Base-by-base conservation (phyloP, 2,888 invertebrate genomes). In the Emesis furor region DNA sequence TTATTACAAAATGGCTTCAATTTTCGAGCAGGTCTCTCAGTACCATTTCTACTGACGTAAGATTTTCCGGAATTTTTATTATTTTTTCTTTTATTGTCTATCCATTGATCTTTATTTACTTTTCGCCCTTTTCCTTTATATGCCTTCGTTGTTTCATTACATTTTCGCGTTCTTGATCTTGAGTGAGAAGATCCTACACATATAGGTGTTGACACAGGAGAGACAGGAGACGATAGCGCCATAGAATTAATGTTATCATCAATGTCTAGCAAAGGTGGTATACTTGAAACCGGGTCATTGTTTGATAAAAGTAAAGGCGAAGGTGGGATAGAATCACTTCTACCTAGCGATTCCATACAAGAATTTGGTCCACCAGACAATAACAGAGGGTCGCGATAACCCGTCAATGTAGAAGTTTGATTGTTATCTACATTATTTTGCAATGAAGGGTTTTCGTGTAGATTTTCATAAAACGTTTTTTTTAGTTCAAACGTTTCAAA, bases 21-120 rank as follows among this genome's bases (percentile, higher is more conserved):
- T 35, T 35, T 35, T 6, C 6, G 35, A 35, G 35, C 35, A 35
- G 35, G 35, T 35, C 35, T 35, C 35, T 35, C 35, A 51, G 14
- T n/a, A n/a, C 51, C n/a, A 51, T 51, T 51, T 4, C 12, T 51
- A 51, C n/a, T n/a, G 12, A 51, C 51, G 6, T 35, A 35, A 35
- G 35, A 35, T 35, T 35, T 35, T 35, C 35, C 35, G 35, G 46
- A 46, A 46, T 46, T 46, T 46, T 46, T 46, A 46, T 46, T 46
- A 46, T 46, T 46, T 46, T 46, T 46, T 46, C 46, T 46, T 46
- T 46, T 46, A 46, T 46, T 46, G 46, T 46, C 46, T 46, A 46
- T 46, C 46, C 46, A 46, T 46, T 46, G 46, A 46, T 46, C 46
- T 46, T 46, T 46, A 46, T 46, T 14, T 46, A 46, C 46, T 46